phyloP scores from a whole-genome alignment of 2,797 vertebrate genomes.

The Coregonus ussuriensis region DNA sequence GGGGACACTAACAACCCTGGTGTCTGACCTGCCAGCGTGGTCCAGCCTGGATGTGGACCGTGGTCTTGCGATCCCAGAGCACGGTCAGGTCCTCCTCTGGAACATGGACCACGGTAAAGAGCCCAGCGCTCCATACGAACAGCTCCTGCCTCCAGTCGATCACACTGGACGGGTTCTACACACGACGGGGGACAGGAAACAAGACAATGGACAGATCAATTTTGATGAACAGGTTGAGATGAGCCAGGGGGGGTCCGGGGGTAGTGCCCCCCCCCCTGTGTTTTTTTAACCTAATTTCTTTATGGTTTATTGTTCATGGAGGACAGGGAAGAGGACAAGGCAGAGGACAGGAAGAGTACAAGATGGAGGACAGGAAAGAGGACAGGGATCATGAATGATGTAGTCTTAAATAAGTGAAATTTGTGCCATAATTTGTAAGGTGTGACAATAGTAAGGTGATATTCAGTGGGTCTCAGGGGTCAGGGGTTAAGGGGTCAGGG shows the following conservation, averaged over 20 bases:
- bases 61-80: constrained; percentile 95
- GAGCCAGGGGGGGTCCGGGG: not conserved
- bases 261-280: not conserved
- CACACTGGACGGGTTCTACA: constrained; percentile 85
- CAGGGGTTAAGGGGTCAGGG: too few species aligned
- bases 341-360: too few species aligned
- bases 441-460: too few species aligned
- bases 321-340: too few species aligned
- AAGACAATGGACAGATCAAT: not conserved
- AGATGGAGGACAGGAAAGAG: too few species aligned
- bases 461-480: too few species aligned
- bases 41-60: constrained; percentile 90
- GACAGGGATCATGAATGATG: too few species aligned
- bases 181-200: not conserved
- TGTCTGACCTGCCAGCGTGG: constrained; percentile 89
- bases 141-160: constrained; percentile 80
- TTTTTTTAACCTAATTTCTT: not conserved
- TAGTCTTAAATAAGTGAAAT: not conserved
- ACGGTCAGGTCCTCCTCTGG: constrained; percentile 85
- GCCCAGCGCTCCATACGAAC: constrained; percentile 87
- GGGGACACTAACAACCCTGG: not conserved
- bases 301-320: not conserved
- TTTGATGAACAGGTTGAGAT: not conserved
- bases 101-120: constrained; percentile 89
- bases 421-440: not conserved